Percentiles rank a stretch among this genome's conserved stretches.
Evolutionary conservation across 2,797 vertebrate genomes (phyloP).

Genomic region (Semotilus atromaculatus): DNA sequence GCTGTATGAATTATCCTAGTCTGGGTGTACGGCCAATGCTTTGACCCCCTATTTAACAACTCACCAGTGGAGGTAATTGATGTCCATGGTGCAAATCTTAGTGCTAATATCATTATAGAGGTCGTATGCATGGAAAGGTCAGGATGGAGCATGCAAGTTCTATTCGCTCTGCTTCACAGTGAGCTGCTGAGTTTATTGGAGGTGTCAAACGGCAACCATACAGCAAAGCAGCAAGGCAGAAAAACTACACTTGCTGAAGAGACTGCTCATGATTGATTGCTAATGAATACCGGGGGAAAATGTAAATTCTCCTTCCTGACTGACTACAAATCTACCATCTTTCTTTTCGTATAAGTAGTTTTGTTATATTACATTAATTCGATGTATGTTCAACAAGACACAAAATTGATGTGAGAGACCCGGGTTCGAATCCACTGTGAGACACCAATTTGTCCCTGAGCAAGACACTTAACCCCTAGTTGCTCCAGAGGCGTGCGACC

Average conservation of each 20-base stretch:
- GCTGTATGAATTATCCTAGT: slow-evolving; percentile 51
- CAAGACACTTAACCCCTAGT: no score
- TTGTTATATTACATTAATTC: neutral
- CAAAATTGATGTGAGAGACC: no score
- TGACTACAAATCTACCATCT: neutral
- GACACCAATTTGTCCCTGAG: no score
- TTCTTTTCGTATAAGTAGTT: neutral
- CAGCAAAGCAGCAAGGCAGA: slow-evolving; percentile 31
- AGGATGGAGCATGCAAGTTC: slow-evolving; percentile 63
- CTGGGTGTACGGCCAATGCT: slow-evolving; percentile 48
- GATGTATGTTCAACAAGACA: neutral
- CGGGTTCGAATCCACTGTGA: no score
- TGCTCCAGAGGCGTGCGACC: no score
- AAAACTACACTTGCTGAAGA: slow-evolving; percentile 17
- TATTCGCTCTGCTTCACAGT: slow-evolving; percentile 39
- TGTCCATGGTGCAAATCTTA: slow-evolving; percentile 68
- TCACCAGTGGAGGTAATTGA: slow-evolving; percentile 69
- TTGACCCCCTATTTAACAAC: slow-evolving; percentile 57
- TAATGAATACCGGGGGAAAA: neutral
- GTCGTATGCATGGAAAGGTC: slow-evolving; percentile 74
- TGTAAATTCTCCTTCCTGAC: neutral
- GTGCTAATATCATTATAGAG: slow-evolving; percentile 75
- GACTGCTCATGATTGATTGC: slow-evolving; percentile 13
- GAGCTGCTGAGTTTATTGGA: slow-evolving; percentile 46
- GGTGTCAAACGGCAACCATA: slow-evolving; percentile 34